Percentiles rank a stretch among this genome's conserved stretches.
Evolutionary conservation across 1,140 invertebrate species (phyloP).

Genomic region (Ectropis grisescens): DNA sequence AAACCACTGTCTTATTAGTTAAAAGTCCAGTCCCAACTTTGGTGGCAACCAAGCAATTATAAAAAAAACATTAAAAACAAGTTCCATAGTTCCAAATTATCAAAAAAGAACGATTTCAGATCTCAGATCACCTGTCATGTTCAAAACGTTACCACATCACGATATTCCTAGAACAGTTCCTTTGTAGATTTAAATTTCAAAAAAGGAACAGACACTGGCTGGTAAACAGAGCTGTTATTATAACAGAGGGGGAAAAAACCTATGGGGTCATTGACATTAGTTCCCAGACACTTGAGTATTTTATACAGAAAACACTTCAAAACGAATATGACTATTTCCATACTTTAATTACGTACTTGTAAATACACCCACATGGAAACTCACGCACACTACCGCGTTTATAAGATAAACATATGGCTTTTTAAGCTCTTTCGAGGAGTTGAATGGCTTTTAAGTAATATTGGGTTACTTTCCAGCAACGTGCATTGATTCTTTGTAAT

Average conservation of each 20-base stretch:
- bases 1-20: no score
- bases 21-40: no score
- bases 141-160: no score
- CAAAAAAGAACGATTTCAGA: no score
- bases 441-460: constrained; percentile 21
- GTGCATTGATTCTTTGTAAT: background rate
- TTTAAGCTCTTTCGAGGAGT: constrained; percentile 30
- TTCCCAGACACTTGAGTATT: constrained; percentile 59
- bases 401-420: constrained; percentile 51
- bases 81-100: no score
- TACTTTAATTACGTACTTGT: constrained; percentile 62
- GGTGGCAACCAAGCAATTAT: no score
- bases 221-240: constrained; percentile 41
- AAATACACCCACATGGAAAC: constrained; percentile 14
- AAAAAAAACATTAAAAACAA: no score
- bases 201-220: constrained; percentile 27
- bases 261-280: constrained; percentile 38
- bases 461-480: constrained; percentile 28
- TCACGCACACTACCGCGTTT: constrained; percentile 23
- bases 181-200: constrained; percentile 25
- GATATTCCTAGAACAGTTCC: constrained; percentile 14
- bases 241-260: constrained; percentile 32
- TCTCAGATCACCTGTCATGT: no score
- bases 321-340: constrained; percentile 64
- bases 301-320: constrained; percentile 68